Conservation (phyloP, 1,140 invertebrate genomes). For the Temnothorax nylanderi region DNA sequence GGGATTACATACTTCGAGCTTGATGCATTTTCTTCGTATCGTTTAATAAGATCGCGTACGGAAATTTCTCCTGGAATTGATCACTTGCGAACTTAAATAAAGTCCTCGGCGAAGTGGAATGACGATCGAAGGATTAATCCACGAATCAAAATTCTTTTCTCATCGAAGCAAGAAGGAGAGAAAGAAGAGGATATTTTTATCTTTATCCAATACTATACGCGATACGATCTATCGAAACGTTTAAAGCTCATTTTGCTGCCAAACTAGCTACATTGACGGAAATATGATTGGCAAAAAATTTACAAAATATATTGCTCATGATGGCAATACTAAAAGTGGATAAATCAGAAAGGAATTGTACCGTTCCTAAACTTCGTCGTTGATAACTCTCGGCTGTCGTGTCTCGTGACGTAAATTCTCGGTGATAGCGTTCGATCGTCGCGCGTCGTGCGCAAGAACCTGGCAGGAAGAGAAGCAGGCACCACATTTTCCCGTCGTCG, state of each 20-base stretch:
- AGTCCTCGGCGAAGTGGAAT: not conserved
- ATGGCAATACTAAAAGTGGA: conserved; percentile 29
- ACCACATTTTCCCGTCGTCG: conserved; percentile 45
- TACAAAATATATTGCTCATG: conserved; percentile 14
- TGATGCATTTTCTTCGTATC: conserved; percentile 49
- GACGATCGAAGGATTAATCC: not conserved
- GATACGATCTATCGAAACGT: not conserved
- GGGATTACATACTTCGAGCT: conserved; percentile 39
- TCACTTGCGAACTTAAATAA: conserved; percentile 22
- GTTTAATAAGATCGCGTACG: conserved; percentile 51
- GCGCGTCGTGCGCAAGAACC: conserved; percentile 30
- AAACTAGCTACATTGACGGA: not conserved
- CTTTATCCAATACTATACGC: not conserved
- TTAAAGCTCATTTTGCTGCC: not conserved
- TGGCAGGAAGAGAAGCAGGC: not conserved
- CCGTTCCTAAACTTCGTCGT: conserved; percentile 23
- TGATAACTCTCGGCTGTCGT: conserved; percentile 34
- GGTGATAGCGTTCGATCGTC: conserved; percentile 40
- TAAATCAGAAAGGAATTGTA: conserved; percentile 48
- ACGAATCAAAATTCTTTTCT: not conserved
- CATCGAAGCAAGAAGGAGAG: not conserved
- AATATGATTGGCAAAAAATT: conserved; percentile 4
- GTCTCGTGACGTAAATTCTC: conserved; percentile 43
- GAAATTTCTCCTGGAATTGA: conserved; percentile 30
- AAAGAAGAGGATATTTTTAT: not conserved